Conservation (phyloP, 23 tunicate genomes). For the Clavelina lepadiformis region DNA sequence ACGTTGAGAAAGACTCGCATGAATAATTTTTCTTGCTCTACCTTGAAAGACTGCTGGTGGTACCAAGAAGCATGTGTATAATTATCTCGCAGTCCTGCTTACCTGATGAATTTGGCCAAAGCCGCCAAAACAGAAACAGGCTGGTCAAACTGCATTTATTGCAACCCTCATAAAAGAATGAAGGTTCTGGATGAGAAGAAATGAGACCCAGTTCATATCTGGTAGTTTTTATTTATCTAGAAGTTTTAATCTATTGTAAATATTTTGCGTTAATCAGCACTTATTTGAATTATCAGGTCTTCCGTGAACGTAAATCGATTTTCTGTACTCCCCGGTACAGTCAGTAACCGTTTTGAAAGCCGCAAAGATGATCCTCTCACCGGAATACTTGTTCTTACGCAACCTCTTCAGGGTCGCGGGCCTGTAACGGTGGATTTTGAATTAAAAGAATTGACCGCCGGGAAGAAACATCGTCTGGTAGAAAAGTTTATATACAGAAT, state of each 20-base stretch:
- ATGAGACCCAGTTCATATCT: too few relatives aligned
- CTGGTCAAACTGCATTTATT: too few relatives aligned
- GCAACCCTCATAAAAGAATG: too few relatives aligned
- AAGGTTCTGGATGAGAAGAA: too few relatives aligned
- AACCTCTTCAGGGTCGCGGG: slow-evolving; percentile 6
- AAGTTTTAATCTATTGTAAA: neutral
- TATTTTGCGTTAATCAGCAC: neutral
- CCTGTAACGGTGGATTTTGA: slow-evolving; percentile 28
- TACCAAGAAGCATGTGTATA: too few relatives aligned
- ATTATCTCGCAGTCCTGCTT: too few relatives aligned
- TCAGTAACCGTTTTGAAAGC: slow-evolving; percentile 4
- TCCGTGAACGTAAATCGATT: neutral
- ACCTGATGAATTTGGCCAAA: too few relatives aligned
- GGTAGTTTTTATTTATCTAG: too few relatives aligned
- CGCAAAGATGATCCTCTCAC: slow-evolving; percentile 8
- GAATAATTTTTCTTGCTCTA: too few relatives aligned
- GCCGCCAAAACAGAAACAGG: too few relatives aligned
- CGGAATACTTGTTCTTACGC: slow-evolving; percentile 18
- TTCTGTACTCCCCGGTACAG: neutral
- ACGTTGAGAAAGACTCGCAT: too few relatives aligned
- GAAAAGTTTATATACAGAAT: slow-evolving; percentile 12
- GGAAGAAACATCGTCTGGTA: neutral
- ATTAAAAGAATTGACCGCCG: slow-evolving; percentile 18
- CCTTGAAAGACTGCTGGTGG: too few relatives aligned
- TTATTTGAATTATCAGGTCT: neutral